A percentile compares a stretch with the other conserved stretches of the same genome.
These are phyloP conservation scores for Clupea harengus DNA, from an alignment of 2,113 vertebrate species.

Conservation along the genomic window DNA sequence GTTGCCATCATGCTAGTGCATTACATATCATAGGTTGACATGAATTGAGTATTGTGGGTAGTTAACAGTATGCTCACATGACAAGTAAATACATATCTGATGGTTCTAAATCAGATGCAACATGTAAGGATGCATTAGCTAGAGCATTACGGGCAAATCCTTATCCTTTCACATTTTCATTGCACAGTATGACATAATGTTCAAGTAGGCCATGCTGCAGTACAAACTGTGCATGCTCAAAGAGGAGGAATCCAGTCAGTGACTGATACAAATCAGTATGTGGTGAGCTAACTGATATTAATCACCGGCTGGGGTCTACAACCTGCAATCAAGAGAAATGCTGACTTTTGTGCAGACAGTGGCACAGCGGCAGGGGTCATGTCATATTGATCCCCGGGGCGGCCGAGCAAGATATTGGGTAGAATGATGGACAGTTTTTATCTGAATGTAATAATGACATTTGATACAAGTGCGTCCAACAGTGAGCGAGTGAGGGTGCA, in stretches of 20 bases:
- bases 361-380: background rate
- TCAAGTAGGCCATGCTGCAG: background rate
- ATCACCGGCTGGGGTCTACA: background rate
- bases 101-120: background rate
- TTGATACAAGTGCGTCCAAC: background rate
- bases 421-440: slow-evolving; percentile 10
- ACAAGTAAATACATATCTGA: background rate
- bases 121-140: background rate
- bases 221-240: background rate
- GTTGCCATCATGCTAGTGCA: background rate
- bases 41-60: background rate
- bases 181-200: background rate
- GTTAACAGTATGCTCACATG: background rate
- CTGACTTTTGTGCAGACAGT: background rate
- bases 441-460: slow-evolving; percentile 18
- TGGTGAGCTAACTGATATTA: slow-evolving; percentile 3
- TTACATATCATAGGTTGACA: background rate
- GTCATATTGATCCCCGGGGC: slow-evolving; percentile 14
- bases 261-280: background rate
- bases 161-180: background rate
- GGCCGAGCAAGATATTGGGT: background rate
- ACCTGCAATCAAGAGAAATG: slow-evolving; percentile 12
- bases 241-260: background rate
- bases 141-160: background rate
- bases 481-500: background rate